A percentile compares a stretch with the other conserved stretches of the same genome.
These are phyloP conservation scores for Ammodramus savannarum DNA, from an alignment of 2,113 vertebrate genomes.

Conservation along the genomic window DNA sequence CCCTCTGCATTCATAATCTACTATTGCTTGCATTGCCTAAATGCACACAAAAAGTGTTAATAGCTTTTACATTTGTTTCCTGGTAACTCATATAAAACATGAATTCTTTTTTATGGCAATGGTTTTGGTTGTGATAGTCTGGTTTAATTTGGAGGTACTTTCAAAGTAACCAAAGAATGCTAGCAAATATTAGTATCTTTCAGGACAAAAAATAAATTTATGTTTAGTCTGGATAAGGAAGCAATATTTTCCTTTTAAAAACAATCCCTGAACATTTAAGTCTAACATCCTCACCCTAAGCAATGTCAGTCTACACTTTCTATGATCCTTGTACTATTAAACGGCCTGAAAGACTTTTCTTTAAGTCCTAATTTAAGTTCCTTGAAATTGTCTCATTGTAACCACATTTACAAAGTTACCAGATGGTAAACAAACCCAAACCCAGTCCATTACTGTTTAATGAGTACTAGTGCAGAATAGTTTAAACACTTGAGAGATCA, in stretches of 20 bases:
- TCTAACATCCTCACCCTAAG: not conserved
- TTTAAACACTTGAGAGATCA: not conserved
- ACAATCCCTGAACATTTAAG: not conserved
- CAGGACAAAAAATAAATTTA: rapidly evolving
- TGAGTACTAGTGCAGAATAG: not conserved
- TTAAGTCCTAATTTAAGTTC: not conserved
- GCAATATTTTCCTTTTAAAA: not conserved
- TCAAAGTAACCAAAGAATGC: not conserved
- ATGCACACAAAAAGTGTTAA: not conserved
- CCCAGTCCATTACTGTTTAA: not conserved
- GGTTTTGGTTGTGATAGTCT: not conserved
- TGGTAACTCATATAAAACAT: not conserved
- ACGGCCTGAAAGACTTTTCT: not conserved
- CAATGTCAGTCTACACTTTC: not conserved
- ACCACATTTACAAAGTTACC: not conserved
- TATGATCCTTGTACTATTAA: not conserved
- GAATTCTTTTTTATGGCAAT: not conserved
- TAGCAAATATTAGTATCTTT: not conserved
- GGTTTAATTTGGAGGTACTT: not conserved
- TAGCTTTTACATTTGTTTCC: not conserved
- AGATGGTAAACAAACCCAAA: not conserved
- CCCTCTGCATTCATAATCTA: not conserved
- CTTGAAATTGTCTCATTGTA: not conserved
- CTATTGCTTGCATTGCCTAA: not conserved
- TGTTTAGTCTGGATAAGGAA: not conserved